These are phyloP conservation scores for Enteromius afrohamiltoni DNA, from an alignment of 2,797 vertebrate genomes.

Conservation along the genomic window DNA sequence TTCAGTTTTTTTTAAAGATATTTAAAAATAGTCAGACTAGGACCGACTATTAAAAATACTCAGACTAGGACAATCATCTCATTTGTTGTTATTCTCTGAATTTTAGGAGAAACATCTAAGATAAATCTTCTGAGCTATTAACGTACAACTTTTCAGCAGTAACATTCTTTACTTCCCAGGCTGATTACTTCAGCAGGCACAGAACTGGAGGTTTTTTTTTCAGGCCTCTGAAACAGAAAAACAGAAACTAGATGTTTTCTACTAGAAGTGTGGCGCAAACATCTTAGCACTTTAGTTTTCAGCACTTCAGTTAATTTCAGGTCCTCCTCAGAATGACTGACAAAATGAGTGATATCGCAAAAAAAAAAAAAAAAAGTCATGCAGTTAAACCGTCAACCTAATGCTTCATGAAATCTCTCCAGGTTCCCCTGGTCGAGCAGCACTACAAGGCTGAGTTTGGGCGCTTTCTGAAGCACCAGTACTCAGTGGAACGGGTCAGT, in stretches of 20 bases:
- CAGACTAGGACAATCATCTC: not conserved
- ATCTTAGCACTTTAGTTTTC: not conserved
- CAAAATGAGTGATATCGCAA: not conserved
- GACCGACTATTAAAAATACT: too few species aligned
- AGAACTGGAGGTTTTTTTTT: not conserved
- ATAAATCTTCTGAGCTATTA: not conserved
- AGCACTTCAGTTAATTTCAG: not conserved
- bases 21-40: too few species aligned
- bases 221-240: not conserved
- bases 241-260: conserved; percentile 10
- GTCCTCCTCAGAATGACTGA: not conserved
- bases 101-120: not conserved
- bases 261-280: not conserved
- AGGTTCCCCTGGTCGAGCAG: conserved; percentile 94
- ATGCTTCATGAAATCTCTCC: conserved; percentile 12
- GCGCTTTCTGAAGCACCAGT: conserved; percentile 82
- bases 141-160: not conserved
- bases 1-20: too few species aligned
- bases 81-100: not conserved
- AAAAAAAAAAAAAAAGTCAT: not conserved
- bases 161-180: not conserved
- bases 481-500: conserved; percentile 85
- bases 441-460: conserved; percentile 87
- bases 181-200: not conserved
- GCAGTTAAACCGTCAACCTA: not conserved